Conservation (phyloP, 2,797 vertebrate genomes). For the Myripristis jacobus region DNA sequence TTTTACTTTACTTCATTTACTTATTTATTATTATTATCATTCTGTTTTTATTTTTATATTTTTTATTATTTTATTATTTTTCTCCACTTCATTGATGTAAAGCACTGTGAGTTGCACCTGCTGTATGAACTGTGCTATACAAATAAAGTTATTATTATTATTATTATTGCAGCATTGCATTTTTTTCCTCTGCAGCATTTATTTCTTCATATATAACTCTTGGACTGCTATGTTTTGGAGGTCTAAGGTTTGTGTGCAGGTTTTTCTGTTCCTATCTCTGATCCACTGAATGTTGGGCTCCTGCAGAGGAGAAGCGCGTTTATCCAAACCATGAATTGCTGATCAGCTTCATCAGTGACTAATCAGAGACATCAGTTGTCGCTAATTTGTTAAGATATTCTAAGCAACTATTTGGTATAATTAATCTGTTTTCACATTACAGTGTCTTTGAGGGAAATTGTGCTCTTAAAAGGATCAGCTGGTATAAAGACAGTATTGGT, state of each 20-base stretch:
- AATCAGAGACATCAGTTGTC: slow-evolving; percentile 1
- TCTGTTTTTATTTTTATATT: too few species aligned
- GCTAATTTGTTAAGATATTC: not conserved
- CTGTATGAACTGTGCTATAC: too few species aligned
- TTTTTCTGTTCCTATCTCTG: too few species aligned
- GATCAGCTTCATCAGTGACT: not conserved
- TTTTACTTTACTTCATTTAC: too few species aligned
- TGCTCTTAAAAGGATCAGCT: not conserved
- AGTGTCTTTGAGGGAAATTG: slow-evolving; percentile 14
- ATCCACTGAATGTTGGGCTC: not conserved
- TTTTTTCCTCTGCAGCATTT: not conserved
- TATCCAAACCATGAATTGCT: not conserved
- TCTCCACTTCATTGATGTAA: too few species aligned
- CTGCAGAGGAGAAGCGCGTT: slow-evolving; percentile 1
- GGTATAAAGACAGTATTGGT: not conserved
- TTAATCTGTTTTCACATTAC: slow-evolving; percentile 13
- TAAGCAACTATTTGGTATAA: not conserved
- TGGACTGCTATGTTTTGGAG: not conserved
- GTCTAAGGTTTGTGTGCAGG: too few species aligned
- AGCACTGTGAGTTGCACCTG: too few species aligned
- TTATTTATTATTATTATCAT: too few species aligned
- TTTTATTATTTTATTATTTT: too few species aligned
- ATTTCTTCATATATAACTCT: too few species aligned
- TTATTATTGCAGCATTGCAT: not conserved
- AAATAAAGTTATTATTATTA: too few species aligned